These are phyloP conservation scores for Alosa sapidissima DNA, from an alignment of 2,797 vertebrate species.

Conservation along the genomic window DNA sequence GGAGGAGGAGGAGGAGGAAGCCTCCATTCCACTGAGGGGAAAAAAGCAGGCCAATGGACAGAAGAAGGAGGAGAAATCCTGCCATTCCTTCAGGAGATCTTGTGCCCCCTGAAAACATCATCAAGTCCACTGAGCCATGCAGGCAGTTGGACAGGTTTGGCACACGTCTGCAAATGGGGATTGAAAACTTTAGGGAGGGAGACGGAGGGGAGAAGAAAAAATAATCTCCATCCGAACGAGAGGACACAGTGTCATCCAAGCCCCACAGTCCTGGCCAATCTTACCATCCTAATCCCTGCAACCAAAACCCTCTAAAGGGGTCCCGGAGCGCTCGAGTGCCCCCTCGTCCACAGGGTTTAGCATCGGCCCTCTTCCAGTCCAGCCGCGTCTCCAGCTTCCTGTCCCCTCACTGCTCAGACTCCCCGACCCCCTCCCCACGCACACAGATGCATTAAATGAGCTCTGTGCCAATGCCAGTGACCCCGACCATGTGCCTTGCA, in stretches of 20 bases:
- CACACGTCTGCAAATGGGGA: background rate
- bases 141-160: constrained; percentile 13
- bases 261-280: constrained; percentile 17
- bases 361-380: constrained; percentile 1
- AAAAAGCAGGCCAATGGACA: constrained; percentile 1
- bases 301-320: constrained; percentile 30
- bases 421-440: constrained; percentile 38
- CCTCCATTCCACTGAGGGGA: background rate
- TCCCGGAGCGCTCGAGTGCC: constrained; percentile 13
- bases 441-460: constrained; percentile 52
- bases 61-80: constrained; percentile 30
- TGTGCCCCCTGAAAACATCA: background rate
- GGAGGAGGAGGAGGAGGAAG: background rate
- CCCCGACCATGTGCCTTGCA: background rate
- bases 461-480: background rate
- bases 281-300: constrained; percentile 36
- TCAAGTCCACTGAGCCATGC: constrained; percentile 9
- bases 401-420: constrained; percentile 51
- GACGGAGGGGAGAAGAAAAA: background rate
- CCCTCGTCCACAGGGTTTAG: constrained; percentile 33
- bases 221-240: background rate
- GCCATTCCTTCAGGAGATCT: constrained; percentile 8
- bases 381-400: constrained; percentile 22
- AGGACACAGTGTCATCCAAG: background rate
- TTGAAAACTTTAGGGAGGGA: constrained; percentile 24